Conservation (phyloP, 2,888 invertebrate genomes). For the Branchipolynoe longqiensis region DNA sequence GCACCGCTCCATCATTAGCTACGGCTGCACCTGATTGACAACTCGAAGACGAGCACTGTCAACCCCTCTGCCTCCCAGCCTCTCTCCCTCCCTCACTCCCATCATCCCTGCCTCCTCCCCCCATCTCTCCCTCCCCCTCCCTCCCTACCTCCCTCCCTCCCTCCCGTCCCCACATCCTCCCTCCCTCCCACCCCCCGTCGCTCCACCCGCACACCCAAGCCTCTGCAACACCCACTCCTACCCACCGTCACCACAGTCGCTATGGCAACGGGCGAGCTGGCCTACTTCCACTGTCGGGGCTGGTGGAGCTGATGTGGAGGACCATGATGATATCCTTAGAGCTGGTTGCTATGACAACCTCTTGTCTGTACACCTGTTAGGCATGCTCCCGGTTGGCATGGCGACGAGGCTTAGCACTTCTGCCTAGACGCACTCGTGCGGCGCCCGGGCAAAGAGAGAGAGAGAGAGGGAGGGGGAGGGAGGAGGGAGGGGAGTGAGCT, state of each 20-base stretch:
- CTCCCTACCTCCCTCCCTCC: neutral
- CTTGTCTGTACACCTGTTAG: conserved; percentile 34
- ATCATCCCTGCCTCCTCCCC: neutral
- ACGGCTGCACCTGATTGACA: conserved; percentile 19
- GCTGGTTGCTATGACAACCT: conserved; percentile 48
- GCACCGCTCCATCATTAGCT: conserved; percentile 37
- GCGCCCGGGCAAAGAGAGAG: too few relatives aligned
- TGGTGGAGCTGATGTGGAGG: conserved; percentile 14
- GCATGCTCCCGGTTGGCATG: conserved; percentile 10
- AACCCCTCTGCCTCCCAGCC: neutral
- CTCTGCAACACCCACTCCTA: neutral
- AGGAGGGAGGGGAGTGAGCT: too few relatives aligned
- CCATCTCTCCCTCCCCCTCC: neutral
- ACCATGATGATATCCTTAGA: conserved; percentile 48
- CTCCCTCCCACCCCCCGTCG: neutral
- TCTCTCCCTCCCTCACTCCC: neutral
- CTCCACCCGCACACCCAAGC: neutral
- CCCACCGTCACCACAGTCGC: conserved; percentile 25
- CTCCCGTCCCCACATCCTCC: neutral
- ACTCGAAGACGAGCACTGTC: conserved; percentile 39
- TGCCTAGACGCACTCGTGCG: neutral
- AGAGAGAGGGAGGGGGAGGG: too few relatives aligned
- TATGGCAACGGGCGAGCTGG: conserved; percentile 50
- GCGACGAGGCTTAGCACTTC: conserved; percentile 2
- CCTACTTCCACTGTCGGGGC: conserved; percentile 29